Percentiles rank a stretch among this genome's conserved stretches.
These are phyloP conservation scores for Beaufortia kweichowensis DNA, from an alignment of 2,113 vertebrate species.

Conservation along the genomic window DNA sequence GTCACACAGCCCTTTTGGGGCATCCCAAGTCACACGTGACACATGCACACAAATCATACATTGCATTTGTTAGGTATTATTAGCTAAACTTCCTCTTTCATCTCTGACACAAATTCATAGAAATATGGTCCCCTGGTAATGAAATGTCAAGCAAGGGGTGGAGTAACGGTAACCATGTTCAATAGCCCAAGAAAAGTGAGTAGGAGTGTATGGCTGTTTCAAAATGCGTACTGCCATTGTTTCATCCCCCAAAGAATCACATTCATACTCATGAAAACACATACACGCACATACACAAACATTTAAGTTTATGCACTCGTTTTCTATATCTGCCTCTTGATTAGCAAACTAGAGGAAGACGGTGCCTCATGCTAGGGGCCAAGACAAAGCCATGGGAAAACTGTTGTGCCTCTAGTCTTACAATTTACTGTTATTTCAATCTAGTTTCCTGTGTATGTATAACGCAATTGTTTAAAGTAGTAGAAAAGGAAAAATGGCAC, in stretches of 20 bases:
- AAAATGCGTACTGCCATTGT: background rate
- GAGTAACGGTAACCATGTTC: slow-evolving; percentile 49
- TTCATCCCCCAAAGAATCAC: slow-evolving; percentile 6
- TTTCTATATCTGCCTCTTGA: background rate
- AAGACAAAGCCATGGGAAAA: slow-evolving; percentile 35
- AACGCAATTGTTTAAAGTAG: slow-evolving; percentile 31
- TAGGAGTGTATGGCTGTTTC: slow-evolving; percentile 38
- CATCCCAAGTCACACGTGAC: slow-evolving; percentile 40
- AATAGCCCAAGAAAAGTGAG: slow-evolving; percentile 56
- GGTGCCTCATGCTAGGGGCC: slow-evolving; percentile 16
- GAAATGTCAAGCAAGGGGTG: slow-evolving; percentile 60
- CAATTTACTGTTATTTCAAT: slow-evolving; percentile 32
- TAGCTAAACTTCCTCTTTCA: slow-evolving; percentile 70
- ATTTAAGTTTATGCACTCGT: background rate
- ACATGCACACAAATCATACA: slow-evolving; percentile 26
- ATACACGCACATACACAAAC: too few species aligned
- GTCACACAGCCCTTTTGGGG: slow-evolving; percentile 37
- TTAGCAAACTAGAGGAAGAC: slow-evolving; percentile 21
- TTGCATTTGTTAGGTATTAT: slow-evolving; percentile 47
- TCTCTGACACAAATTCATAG: slow-evolving; percentile 67
- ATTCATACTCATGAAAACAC: slow-evolving; percentile 16
- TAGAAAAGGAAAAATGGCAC: slow-evolving; percentile 10
- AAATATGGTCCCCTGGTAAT: slow-evolving; percentile 60
- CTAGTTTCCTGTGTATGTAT: slow-evolving; percentile 40
- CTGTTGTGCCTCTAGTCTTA: slow-evolving; percentile 12